Conservation (phyloP, 2,888 invertebrate species). For the Zaprionus bogoriensis region DNA sequence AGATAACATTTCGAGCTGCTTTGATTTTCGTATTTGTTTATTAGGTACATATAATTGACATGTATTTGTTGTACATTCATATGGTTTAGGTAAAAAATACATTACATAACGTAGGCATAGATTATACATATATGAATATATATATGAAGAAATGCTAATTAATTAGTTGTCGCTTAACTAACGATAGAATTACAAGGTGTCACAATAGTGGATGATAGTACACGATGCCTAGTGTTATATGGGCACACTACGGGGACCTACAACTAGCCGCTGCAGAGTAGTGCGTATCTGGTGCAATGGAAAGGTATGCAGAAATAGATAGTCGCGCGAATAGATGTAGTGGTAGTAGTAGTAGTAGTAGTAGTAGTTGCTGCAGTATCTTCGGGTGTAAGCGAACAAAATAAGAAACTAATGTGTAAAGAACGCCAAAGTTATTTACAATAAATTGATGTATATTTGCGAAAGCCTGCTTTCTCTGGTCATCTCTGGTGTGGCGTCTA, state of each 20-base stretch:
- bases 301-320: neutral
- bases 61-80: slow-evolving; percentile 44
- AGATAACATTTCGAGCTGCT: neutral
- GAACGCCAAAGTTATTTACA: slow-evolving; percentile 60
- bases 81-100: slow-evolving; percentile 59
- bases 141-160: slow-evolving; percentile 56
- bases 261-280: too few species aligned
- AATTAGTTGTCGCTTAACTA: slow-evolving; percentile 62
- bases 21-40: slow-evolving; percentile 43
- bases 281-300: too few species aligned
- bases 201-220: too few species aligned
- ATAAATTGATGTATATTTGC: slow-evolving; percentile 27
- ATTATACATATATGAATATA: too few species aligned
- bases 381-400: slow-evolving; percentile 42
- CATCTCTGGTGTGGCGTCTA: slow-evolving; percentile 32
- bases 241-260: slow-evolving; percentile 24
- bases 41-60: slow-evolving; percentile 49
- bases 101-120: slow-evolving; percentile 40
- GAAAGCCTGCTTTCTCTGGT: slow-evolving; percentile 55
- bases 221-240: too few species aligned
- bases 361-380: slow-evolving; percentile 53
- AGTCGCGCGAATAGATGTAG: slow-evolving; percentile 28
- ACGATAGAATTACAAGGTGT: slow-evolving; percentile 41
- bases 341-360: slow-evolving; percentile 50
- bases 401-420: slow-evolving; percentile 49